These are phyloP conservation scores for Catharus fuscescens DNA, from an alignment of 2,113 vertebrate genomes.

Conservation along the genomic window DNA sequence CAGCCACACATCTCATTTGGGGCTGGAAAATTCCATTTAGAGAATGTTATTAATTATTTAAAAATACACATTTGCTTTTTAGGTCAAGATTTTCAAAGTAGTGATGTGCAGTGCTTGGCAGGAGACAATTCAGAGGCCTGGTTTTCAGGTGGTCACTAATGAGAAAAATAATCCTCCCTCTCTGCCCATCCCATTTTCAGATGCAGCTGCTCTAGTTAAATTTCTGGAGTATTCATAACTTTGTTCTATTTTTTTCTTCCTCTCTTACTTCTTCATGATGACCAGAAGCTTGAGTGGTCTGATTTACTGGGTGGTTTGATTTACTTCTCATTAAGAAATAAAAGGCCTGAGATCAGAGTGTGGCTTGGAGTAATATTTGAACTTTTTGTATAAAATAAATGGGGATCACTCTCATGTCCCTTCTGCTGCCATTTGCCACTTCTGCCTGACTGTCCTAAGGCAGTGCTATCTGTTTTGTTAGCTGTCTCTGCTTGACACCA, in stretches of 20 bases:
- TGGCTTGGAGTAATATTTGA: not conserved
- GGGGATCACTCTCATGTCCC: not conserved
- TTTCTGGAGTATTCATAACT: not conserved
- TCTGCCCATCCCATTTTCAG: constrained; percentile 14
- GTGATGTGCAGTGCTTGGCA: not conserved
- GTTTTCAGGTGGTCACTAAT: constrained; percentile 18
- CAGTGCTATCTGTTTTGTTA: not conserved
- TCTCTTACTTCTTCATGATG: not conserved
- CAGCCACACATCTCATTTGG: constrained; percentile 11
- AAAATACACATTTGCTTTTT: constrained; percentile 46
- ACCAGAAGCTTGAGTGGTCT: not conserved
- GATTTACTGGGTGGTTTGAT: not conserved
- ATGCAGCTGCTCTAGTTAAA: not conserved
- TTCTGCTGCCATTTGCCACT: not conserved
- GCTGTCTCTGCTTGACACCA: not conserved
- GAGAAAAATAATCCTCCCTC: not conserved
- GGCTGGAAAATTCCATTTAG: constrained; percentile 56
- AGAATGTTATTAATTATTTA: constrained; percentile 55
- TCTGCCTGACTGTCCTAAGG: not conserved
- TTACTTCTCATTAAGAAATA: not conserved
- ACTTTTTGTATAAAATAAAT: not conserved
- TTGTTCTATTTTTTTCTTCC: not conserved
- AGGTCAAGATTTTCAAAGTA: constrained; percentile 44
- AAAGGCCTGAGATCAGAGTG: not conserved
- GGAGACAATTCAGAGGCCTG: not conserved